Evolutionary conservation across 2,113 vertebrate genomes (phyloP), one percentile per base, ranked within the genome.

Genomic region (Propithecus coquereli): DNA sequence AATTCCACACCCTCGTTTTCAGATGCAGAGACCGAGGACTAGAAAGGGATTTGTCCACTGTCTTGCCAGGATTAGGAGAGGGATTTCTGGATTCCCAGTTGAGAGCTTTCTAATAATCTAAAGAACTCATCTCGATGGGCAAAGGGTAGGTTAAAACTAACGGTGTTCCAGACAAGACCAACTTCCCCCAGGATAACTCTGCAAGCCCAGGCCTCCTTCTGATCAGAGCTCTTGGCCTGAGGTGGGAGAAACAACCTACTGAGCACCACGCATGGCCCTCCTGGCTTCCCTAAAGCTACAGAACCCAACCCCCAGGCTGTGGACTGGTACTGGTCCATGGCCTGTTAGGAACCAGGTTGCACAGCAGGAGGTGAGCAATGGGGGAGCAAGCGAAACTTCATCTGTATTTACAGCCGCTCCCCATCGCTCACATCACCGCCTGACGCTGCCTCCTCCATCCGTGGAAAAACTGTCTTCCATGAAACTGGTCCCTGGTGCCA

Each of bases 61-160:
- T 52, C 73, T 50, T 86, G 2, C 76, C 59, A 54, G 52, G 61
- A 43, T 61, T 70, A 32, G 25, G 14, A n/a, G 17, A 74, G 16
- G 20, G 4, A 76, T 59, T 84, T 73, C 2, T 17, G 34, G 23
- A 70, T 52, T 65, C 59, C 86, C 6, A 52, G 23, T n/a, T 92
- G 13, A 84, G 85, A 80, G 57, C n/a, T 68, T 92, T 88, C 71
- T 54, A 40, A 47, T 23, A 54, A 73, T 63, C 70, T 52, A 50
- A 32, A 93, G 57, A 94, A n/a, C 22, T 81, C 50, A 65, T 50
- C 18, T 76, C 70, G 17, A 12, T 0, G 6, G 30, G 13, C n/a
- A 18, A 63, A 70, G 32, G 52, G 32, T 40, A 85, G 43, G 71
- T 18, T 65, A 57, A 65, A 93, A 66, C 80, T 61, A 68, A 61